Percentiles rank a stretch among this genome's conserved stretches.
These are phyloP conservation scores for Chaetodon trifascialis DNA, from an alignment of 2,113 vertebrate genomes.

Conservation along the genomic window DNA sequence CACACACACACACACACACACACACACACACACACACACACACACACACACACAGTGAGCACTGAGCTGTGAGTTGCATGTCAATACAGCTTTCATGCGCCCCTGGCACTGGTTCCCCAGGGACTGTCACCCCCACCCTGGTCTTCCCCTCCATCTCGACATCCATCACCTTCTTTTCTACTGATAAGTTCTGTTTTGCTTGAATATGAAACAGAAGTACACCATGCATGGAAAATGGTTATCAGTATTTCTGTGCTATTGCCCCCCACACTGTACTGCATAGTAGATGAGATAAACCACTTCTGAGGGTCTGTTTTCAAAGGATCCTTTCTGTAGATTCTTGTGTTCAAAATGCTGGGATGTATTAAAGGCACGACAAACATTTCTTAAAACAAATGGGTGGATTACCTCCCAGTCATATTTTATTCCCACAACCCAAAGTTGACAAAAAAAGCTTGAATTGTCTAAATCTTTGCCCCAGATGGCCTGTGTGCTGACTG, in stretches of 20 bases:
- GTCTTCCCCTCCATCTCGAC: conserved; percentile 61
- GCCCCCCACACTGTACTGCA: background rate
- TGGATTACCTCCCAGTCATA: conserved; percentile 4
- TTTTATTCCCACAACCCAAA: conserved; percentile 10
- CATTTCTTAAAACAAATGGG: background rate
- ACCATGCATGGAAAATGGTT: background rate
- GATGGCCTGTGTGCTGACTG: conserved; percentile 25
- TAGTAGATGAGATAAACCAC: background rate
- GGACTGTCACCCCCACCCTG: conserved; percentile 69
- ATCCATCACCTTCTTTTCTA: conserved; percentile 37
- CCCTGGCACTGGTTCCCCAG: conserved; percentile 53
- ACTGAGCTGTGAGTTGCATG: conserved; percentile 58
- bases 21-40: no score
- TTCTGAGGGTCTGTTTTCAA: background rate
- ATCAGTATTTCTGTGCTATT: conserved; percentile 11
- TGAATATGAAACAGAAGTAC: conserved; percentile 72
- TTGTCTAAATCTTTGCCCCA: conserved; percentile 24
- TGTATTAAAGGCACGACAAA: background rate
- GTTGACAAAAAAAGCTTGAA: background rate
- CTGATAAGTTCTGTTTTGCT: conserved; percentile 78
- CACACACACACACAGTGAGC: conserved; percentile 33
- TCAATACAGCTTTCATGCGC: conserved; percentile 43
- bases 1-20: no score
- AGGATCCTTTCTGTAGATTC: no score
- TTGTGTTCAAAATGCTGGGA: background rate